phyloP scores from a whole-genome alignment of 2,888 invertebrate genomes.

The Eumacrocentrus americanus region DNA sequence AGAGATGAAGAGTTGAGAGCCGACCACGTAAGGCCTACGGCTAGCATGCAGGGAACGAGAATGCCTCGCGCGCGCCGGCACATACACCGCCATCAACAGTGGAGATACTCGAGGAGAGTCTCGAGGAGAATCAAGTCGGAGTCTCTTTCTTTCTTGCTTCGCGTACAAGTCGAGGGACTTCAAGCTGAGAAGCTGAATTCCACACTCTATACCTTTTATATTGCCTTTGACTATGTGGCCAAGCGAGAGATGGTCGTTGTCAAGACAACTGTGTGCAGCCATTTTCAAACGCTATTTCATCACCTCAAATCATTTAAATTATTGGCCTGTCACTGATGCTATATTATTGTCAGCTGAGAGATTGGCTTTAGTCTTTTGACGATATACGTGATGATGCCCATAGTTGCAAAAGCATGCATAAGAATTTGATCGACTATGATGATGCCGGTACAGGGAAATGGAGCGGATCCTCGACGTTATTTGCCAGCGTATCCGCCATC shows the following conservation, averaged over 20 bases:
- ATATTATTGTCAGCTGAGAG: not conserved
- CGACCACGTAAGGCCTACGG: slow-evolving; percentile 49
- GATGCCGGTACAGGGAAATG: not conserved
- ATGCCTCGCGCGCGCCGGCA: slow-evolving; percentile 37
- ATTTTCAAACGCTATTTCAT: slow-evolving; percentile 31
- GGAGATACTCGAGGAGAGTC: too few species aligned
- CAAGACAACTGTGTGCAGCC: too few species aligned
- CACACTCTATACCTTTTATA: slow-evolving; percentile 55
- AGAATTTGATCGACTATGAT: too few species aligned
- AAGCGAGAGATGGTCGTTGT: too few species aligned
- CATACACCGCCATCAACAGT: slow-evolving; percentile 29
- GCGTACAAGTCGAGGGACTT: slow-evolving; percentile 43
- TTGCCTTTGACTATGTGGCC: slow-evolving; percentile 55
- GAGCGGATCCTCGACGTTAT: not conserved
- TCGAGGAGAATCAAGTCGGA: slow-evolving; percentile 44
- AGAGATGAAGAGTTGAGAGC: slow-evolving; percentile 2
- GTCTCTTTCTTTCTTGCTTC: slow-evolving; percentile 22
- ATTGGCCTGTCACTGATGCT: not conserved
- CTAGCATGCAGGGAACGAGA: slow-evolving; percentile 55
- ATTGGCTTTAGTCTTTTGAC: not conserved
- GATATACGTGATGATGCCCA: not conserved
- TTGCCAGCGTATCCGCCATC: not conserved
- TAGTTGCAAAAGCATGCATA: too few species aligned
- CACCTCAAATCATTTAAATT: slow-evolving; percentile 30
- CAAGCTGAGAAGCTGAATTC: slow-evolving; percentile 57